Evolutionary conservation across 2,888 invertebrate genomes (phyloP).

Genomic region (Epinotia brunnichana): DNA sequence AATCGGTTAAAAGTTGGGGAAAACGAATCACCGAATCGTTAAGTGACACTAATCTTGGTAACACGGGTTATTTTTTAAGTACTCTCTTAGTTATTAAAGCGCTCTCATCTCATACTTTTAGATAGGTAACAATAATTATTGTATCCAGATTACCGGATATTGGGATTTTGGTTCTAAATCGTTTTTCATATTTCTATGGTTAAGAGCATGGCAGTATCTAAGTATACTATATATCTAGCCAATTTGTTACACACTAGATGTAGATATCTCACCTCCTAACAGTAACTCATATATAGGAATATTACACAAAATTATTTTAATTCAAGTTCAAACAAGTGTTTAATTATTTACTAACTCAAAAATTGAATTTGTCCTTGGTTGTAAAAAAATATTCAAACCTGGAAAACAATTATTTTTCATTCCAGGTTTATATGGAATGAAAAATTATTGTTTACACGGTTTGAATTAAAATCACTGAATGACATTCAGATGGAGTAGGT

Average conservation of each 20-base stretch:
- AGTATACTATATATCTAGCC: not conserved
- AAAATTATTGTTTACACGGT: too few relatives aligned
- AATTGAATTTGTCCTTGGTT: not conserved
- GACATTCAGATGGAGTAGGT: not conserved
- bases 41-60: constrained; percentile 30
- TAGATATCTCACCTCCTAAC: too few relatives aligned
- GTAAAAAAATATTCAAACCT: not conserved
- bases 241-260: too few relatives aligned
- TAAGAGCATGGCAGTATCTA: not conserved
- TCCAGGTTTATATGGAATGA: too few relatives aligned
- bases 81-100: not conserved
- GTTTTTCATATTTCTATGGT: not conserved
- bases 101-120: constrained; percentile 5
- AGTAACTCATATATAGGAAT: too few relatives aligned
- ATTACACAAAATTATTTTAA: too few relatives aligned
- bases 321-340: too few relatives aligned
- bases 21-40: constrained; percentile 28
- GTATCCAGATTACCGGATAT: not conserved
- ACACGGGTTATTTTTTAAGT: constrained; percentile 12
- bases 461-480: not conserved
- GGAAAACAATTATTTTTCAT: not conserved
- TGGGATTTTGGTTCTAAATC: not conserved
- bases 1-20: constrained; percentile 26
- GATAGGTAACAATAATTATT: not conserved
- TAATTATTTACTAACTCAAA: too few relatives aligned